Percentiles rank a stretch among this genome's conserved stretches.
These are phyloP conservation scores for Lasioglossum leucozonium DNA, from an alignment of 2,888 invertebrate genomes.

Conservation along the genomic window DNA sequence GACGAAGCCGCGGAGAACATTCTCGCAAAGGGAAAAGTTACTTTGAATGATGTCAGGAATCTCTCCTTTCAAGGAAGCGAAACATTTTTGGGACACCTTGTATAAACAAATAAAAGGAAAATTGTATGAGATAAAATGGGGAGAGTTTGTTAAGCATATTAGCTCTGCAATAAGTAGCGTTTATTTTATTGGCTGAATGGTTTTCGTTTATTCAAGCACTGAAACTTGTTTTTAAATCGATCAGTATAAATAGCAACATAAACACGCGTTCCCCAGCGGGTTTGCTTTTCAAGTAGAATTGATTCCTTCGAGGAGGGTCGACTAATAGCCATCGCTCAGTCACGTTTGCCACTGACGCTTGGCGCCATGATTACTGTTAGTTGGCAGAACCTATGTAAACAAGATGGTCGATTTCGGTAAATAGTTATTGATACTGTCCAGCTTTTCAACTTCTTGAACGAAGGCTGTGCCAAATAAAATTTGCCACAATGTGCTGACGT, in stretches of 20 bases:
- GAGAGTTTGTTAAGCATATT: background rate
- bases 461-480: constrained; percentile 41
- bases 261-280: constrained; percentile 10
- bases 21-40: too few relatives aligned
- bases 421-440: constrained; percentile 43
- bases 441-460: constrained; percentile 41
- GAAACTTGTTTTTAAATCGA: background rate
- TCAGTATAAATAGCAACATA: background rate
- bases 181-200: background rate
- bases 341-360: constrained; percentile 61
- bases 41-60: too few relatives aligned
- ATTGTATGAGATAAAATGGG: background rate
- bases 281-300: constrained; percentile 39
- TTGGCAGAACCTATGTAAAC: constrained; percentile 62
- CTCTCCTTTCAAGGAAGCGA: too few relatives aligned
- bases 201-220: background rate
- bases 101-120: background rate
- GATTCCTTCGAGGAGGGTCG: constrained; percentile 27
- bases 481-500: constrained; percentile 20
- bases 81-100: too few relatives aligned
- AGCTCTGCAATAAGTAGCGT: background rate
- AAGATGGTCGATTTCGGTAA: constrained; percentile 52
- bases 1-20: too few relatives aligned
- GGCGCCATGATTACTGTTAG: constrained; percentile 47
- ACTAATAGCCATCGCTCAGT: constrained; percentile 41